Evolutionary conservation across 2,797 vertebrate genomes (phyloP).

Genomic region (Darevskia nairensis): DNA sequence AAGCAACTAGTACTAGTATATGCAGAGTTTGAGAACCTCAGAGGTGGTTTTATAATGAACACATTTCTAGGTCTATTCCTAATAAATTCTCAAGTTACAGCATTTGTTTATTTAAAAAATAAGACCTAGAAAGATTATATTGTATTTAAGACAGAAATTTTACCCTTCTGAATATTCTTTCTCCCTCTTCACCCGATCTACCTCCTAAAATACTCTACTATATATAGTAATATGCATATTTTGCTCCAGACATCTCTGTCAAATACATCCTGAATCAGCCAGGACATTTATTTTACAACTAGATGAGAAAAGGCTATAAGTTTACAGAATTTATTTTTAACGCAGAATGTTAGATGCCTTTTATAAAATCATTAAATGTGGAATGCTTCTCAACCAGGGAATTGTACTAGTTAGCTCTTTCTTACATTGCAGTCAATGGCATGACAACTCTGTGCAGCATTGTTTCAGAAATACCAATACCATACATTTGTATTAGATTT

Average conservation of each 20-base stretch:
- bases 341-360: background rate
- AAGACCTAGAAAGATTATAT: background rate
- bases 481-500: conserved; percentile 65
- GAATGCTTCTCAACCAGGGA: background rate
- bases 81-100: background rate
- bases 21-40: background rate
- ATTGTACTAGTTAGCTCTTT: background rate
- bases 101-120: background rate
- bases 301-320: background rate
- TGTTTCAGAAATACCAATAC: conserved; percentile 8
- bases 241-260: background rate
- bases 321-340: background rate
- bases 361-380: background rate
- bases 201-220: background rate
- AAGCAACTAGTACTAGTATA: background rate
- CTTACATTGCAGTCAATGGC: conserved; percentile 9
- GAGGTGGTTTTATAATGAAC: background rate
- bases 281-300: background rate
- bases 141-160: background rate
- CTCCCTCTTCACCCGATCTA: background rate
- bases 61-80: background rate
- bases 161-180: background rate
- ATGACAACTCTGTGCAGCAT: background rate
- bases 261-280: background rate
- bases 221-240: background rate